Percentiles rank a stretch among this genome's conserved stretches.
Evolutionary conservation across 2,797 vertebrate genomes (phyloP).

Genomic region (Microctenopoma stevenorrisi): DNA sequence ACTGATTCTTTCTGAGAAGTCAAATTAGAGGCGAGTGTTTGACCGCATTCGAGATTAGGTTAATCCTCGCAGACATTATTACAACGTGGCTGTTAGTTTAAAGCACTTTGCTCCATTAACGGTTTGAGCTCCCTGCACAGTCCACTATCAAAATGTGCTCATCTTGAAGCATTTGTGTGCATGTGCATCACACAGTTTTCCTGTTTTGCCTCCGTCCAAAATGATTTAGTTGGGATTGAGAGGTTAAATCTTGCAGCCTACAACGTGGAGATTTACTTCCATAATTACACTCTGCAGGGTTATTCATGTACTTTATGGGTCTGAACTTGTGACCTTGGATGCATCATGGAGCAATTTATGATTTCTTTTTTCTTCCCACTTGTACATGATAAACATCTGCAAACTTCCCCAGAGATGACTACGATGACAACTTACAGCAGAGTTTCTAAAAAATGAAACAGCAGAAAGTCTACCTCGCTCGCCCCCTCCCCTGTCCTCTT

Average conservation of each 20-base stretch:
- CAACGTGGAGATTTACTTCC: slow-evolving; percentile 50
- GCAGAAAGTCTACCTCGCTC: slow-evolving; percentile 48
- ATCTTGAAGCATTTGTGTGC: slow-evolving; percentile 1
- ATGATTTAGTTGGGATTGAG: slow-evolving; percentile 44
- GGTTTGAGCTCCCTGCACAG: slow-evolving; percentile 11
- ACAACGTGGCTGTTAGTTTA: background rate
- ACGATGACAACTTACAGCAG: slow-evolving; percentile 66
- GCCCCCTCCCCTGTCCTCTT: slow-evolving; percentile 41
- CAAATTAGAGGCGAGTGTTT: slow-evolving; percentile 23
- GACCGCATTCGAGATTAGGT: slow-evolving; percentile 18
- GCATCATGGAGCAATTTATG: slow-evolving; percentile 65
- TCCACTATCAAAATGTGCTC: slow-evolving; percentile 35
- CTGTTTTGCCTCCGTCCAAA: slow-evolving; percentile 16
- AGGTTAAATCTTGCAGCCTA: slow-evolving; percentile 38
- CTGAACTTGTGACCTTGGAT: slow-evolving; percentile 73
- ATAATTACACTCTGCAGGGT: slow-evolving; percentile 55
- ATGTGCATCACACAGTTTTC: slow-evolving; percentile 13
- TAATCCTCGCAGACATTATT: slow-evolving; percentile 2
- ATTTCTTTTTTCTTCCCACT: slow-evolving; percentile 49
- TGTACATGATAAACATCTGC: slow-evolving; percentile 72
- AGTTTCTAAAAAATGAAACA: slow-evolving; percentile 46
- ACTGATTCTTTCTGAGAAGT: slow-evolving; percentile 25
- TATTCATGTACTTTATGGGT: slow-evolving; percentile 62
- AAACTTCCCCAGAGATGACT: slow-evolving; percentile 63
- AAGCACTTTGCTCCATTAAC: slow-evolving; percentile 12